A percentile compares a stretch with the other conserved stretches of the same genome.
These are phyloP conservation scores for Leucoma salicis DNA, from an alignment of 2,888 invertebrate genomes.

Conservation along the genomic window DNA sequence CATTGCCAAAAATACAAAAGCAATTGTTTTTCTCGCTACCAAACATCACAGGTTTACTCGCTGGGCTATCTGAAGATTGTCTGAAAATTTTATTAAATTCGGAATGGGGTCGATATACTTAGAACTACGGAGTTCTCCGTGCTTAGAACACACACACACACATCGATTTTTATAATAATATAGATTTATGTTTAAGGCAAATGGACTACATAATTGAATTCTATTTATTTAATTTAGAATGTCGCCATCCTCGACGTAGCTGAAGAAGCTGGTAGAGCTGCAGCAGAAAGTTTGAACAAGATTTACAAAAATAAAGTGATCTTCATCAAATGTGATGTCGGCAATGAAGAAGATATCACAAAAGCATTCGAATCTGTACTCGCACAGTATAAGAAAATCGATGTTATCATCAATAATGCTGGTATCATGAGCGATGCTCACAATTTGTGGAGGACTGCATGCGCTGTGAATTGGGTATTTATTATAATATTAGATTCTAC, in stretches of 20 bases:
- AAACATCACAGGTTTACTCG: no score
- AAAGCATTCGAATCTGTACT: conserved; percentile 40
- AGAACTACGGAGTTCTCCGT: no score
- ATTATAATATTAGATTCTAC: neutral
- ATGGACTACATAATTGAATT: no score
- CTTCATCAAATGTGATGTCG: conserved; percentile 50
- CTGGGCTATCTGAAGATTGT: no score
- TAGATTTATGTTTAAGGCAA: no score
- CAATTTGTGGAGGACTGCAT: conserved; percentile 41
- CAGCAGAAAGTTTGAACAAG: conserved; percentile 35
- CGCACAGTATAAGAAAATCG: conserved; percentile 36
- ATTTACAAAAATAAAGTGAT: conserved; percentile 33
- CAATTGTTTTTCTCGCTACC: no score
- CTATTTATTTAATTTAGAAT: conserved; percentile 5
- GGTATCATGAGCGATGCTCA: conserved; percentile 50
- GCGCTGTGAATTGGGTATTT: conserved; percentile 50
- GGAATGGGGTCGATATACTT: no score
- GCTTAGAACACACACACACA: no score
- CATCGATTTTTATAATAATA: no score
- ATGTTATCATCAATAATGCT: conserved; percentile 55
- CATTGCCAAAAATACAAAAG: no score
- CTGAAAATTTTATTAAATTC: no score
- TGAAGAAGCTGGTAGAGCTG: conserved; percentile 40
- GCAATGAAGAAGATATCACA: conserved; percentile 40
- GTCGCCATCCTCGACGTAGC: conserved; percentile 48